Evolutionary conservation across 2,113 vertebrate genomes (phyloP).

Genomic region (Romanogobio albipinnatus): DNA sequence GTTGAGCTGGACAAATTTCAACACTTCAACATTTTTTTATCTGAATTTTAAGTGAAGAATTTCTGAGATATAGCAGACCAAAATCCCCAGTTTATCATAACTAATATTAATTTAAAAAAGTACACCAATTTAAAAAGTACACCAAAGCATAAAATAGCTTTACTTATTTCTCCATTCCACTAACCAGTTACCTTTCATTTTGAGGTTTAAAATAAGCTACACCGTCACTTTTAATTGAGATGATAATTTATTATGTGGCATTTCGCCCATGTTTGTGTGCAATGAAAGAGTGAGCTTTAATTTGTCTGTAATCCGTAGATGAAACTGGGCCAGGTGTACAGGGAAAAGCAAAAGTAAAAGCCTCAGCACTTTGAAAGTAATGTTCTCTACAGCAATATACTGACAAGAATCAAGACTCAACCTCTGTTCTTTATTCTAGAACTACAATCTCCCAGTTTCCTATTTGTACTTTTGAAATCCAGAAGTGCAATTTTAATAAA

Average conservation of each 20-base stretch:
- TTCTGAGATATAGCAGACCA: background rate
- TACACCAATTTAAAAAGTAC: background rate
- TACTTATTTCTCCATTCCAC: background rate
- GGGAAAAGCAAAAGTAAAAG: constrained; percentile 47
- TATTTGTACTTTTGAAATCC: background rate
- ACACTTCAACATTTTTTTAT: background rate
- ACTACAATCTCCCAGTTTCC: background rate
- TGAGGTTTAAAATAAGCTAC: constrained; percentile 25
- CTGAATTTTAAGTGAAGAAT: background rate
- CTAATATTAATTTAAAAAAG: no score
- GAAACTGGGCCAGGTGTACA: constrained; percentile 57
- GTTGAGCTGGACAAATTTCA: background rate
- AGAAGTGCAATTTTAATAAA: background rate
- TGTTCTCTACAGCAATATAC: constrained; percentile 17
- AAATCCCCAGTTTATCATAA: no score
- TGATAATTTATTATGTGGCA: constrained; percentile 42
- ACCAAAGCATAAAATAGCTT: background rate
- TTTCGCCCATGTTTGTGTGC: constrained; percentile 27
- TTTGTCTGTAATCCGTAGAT: constrained; percentile 42
- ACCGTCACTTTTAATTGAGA: constrained; percentile 15
- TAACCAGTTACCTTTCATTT: background rate
- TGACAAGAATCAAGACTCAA: background rate
- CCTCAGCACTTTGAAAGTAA: constrained; percentile 5
- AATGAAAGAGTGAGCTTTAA: constrained; percentile 45
- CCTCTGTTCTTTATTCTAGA: background rate